Conservation (phyloP, 2,888 invertebrate genomes). For the Poecilobothrus nobilitatus region DNA sequence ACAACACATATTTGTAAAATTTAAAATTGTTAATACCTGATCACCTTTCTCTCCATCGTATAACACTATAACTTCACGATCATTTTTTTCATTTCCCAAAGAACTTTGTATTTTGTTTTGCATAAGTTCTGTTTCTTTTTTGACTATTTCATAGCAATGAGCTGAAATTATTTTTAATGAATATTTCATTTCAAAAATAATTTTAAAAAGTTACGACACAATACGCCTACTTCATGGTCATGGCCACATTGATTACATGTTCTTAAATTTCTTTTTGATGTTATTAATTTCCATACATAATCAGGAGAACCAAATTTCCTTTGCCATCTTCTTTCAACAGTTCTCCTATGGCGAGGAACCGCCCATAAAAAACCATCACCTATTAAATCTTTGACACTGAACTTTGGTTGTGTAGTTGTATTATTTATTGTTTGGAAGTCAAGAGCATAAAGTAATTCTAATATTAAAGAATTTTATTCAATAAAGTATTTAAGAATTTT, state of each 20-base stretch:
- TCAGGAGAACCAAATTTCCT: conserved; percentile 64
- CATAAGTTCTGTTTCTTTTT: conserved; percentile 71
- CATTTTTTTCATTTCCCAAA: conserved; percentile 62
- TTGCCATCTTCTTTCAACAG: conserved; percentile 62
- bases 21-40: conserved; percentile 33
- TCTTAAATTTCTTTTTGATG: conserved; percentile 63
- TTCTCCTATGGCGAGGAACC: conserved; percentile 69
- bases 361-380: conserved; percentile 72
- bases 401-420: neutral
- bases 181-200: neutral
- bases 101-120: conserved; percentile 64
- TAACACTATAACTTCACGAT: conserved; percentile 75
- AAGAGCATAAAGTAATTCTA: neutral
- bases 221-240: conserved; percentile 64
- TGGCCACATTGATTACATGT: conserved; percentile 77
- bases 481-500: neutral
- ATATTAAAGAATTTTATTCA: neutral
- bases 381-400: conserved; percentile 52
- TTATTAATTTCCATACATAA: conserved; percentile 59
- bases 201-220: conserved; percentile 65
- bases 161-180: conserved; percentile 46
- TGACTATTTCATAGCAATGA: conserved; percentile 75
- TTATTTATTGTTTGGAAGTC: neutral
- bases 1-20: neutral
- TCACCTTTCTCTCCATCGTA: conserved; percentile 72